Base-by-base conservation (phyloP, 2,797 vertebrate species). In the Pyrocephalus nanus region DNA sequence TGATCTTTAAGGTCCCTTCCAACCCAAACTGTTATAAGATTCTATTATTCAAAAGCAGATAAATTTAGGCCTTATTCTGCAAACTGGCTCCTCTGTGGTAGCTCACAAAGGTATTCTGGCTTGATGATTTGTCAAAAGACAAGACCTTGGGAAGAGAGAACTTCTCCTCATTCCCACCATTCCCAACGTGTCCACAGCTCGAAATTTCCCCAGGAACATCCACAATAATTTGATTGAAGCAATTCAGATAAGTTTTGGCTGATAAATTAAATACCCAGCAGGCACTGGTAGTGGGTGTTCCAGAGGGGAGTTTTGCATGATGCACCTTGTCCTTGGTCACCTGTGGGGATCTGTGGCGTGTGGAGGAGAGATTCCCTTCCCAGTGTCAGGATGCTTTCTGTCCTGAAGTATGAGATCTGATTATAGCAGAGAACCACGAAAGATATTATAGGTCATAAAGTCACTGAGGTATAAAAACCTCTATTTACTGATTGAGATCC, bases 381-480 rank as follows among this genome's bases (percentile, higher is more conserved):
- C 8, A 11, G 12, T 4, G 40, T 47, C 61, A 60, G 47, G 47
- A 74, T 67, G n/a, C 20, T 38, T 66, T 65, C 53, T 83, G 64
- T 71, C 84, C 81, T n/a, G n/a, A 70, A 90, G 29, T 71, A 60
- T 22, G 72, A 91, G 84, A 88, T 74, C 53, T 40, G 23, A 72
- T 93, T 74, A 91, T 69, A 73, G 81, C 87, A 75, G 67, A 45
- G 80, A 87, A 34, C 67, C 54, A 14, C 55, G 72, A 86, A 58
- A 47, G n/a, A 43, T 88, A 38, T 48, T 29, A 48, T 1, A 22
- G 70, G 65, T 80, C 32, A 4, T 89, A 48, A 86, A 92, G 47
- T 29, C 85, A 60, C 0, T 15, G 75, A 91, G 58, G 51, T 90
- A 48, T 71, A 57, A 92, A 93, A 93, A 3, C 9, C 36, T 76